Percentiles rank a stretch among this genome's conserved stretches.
These are phyloP conservation scores for Tetramorium simillimum DNA, from an alignment of 1,140 invertebrate species.

Conservation along the genomic window DNA sequence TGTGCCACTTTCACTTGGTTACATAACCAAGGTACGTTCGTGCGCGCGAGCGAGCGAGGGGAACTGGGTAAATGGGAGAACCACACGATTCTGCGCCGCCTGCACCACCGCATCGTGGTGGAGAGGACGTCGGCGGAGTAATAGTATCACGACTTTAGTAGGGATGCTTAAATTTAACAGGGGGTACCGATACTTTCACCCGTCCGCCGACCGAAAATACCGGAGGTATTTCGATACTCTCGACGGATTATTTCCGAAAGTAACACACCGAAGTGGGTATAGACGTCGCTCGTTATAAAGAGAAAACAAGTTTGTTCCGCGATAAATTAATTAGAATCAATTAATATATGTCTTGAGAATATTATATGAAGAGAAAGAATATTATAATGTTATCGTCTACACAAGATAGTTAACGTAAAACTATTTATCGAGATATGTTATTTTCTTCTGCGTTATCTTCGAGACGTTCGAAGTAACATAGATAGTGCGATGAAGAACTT, in stretches of 20 bases:
- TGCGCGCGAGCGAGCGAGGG: slow-evolving; percentile 70
- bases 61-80: slow-evolving; percentile 85
- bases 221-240: neutral
- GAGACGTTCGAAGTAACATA: neutral
- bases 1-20: slow-evolving; percentile 86
- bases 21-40: slow-evolving; percentile 81
- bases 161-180: slow-evolving; percentile 38
- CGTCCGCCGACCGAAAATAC: slow-evolving; percentile 17
- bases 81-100: slow-evolving; percentile 80
- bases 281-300: neutral
- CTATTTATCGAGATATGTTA: neutral
- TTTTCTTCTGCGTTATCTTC: neutral
- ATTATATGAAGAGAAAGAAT: neutral
- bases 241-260: slow-evolving; percentile 4
- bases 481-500: neutral
- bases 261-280: neutral
- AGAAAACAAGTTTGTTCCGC: neutral
- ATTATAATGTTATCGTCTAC: neutral
- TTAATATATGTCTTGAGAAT: neutral
- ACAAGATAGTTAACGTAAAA: neutral
- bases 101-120: slow-evolving; percentile 66
- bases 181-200: slow-evolving; percentile 49
- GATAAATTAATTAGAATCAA: neutral
- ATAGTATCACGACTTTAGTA: slow-evolving; percentile 38
- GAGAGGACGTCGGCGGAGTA: slow-evolving; percentile 47